Percentiles rank a stretch among this genome's conserved stretches.
Conservation (phyloP, 2,797 vertebrate species). For the Cyprinella venusta region DNA sequence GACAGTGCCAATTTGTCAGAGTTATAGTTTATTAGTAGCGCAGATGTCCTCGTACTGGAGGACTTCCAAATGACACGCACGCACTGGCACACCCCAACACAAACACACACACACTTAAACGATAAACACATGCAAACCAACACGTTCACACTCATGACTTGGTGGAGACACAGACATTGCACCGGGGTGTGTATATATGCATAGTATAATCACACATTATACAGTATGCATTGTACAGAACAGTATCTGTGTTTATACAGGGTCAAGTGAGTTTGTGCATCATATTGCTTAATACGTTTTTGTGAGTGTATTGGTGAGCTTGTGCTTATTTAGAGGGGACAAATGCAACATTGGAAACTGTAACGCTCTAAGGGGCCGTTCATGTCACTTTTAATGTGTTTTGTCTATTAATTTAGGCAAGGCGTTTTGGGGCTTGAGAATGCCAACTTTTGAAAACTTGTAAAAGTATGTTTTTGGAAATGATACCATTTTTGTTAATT, state of each 20-base stretch:
- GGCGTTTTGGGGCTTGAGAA: background rate
- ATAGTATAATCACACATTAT: constrained; percentile 23
- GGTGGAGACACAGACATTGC: background rate
- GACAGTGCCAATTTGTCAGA: constrained; percentile 80
- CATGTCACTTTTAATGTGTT: background rate
- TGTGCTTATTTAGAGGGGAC: background rate
- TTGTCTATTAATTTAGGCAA: background rate
- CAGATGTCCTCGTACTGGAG: constrained; percentile 79
- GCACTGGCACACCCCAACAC: constrained; percentile 59
- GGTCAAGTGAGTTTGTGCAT: constrained; percentile 7
- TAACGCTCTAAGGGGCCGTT: background rate
- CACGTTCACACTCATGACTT: constrained; percentile 5
- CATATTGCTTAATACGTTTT: background rate
- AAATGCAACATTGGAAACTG: background rate
- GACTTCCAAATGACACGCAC: constrained; percentile 62
- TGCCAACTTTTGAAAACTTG: background rate
- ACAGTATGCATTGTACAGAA: too few species aligned
- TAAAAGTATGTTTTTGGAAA: background rate
- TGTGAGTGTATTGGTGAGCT: background rate
- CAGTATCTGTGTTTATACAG: constrained; percentile 39
- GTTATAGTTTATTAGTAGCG: constrained; percentile 82
- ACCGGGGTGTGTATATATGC: constrained; percentile 12
- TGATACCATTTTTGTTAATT: background rate
- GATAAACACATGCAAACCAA: background rate
- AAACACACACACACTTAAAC: constrained; percentile 38